A percentile compares a stretch with the other conserved stretches of the same genome.
Evolutionary conservation across 92 coral and sea anemone species (phyloP).

Genomic region (Epizoanthus illoricatus): DNA sequence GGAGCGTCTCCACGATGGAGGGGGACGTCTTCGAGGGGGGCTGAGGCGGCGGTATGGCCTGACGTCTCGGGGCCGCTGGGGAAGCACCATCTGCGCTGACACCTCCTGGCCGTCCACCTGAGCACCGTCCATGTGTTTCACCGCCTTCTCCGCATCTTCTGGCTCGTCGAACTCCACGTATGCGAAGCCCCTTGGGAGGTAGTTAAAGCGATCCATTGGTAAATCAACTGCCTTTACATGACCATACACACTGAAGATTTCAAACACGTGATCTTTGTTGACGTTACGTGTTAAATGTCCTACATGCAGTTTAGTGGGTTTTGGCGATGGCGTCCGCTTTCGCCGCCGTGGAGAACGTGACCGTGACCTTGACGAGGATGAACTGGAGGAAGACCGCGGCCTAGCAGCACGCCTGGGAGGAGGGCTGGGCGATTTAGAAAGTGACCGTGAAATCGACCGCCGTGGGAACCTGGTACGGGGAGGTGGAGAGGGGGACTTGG

Average conservation of each 20-base stretch:
- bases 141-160: conserved; percentile 83
- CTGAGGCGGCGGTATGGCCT: conserved; percentile 85
- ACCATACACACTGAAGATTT: conserved; percentile 95
- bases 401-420: conserved; percentile 57
- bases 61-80: conserved; percentile 80
- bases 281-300: conserved; percentile 92
- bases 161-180: conserved; percentile 90
- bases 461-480: conserved; percentile 69
- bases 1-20: conserved; percentile 88
- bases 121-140: conserved; percentile 98
- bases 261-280: conserved; percentile 93
- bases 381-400: conserved; percentile 80
- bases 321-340: conserved; percentile 92
- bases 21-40: conserved; percentile 78
- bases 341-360: conserved; percentile 91
- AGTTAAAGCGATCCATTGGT: conserved; percentile 89
- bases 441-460: conserved; percentile 82
- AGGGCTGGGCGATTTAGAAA: conserved; percentile 72
- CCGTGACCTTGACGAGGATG: conserved; percentile 75
- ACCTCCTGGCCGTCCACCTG: conserved; percentile 98
- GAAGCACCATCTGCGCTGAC: conserved; percentile 81
- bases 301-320: conserved; percentile 84
- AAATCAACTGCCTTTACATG: conserved; percentile 87
- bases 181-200: conserved; percentile 86
- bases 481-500: conserved; percentile 67